Base-by-base conservation (phyloP, 2,113 vertebrate species). In the Daubentonia madagascariensis region DNA sequence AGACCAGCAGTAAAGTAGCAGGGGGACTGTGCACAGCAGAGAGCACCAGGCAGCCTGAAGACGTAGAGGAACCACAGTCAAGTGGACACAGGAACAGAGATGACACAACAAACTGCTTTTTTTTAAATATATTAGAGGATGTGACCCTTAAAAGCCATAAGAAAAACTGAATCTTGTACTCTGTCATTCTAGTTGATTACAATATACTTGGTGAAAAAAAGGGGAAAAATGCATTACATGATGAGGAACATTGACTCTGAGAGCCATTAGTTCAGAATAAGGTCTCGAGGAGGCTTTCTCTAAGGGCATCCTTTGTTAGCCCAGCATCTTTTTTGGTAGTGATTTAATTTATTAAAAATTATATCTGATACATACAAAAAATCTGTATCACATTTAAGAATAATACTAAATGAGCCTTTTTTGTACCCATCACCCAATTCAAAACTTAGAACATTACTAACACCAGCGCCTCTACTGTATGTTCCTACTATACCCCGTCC, bases 121-220 rank as follows among this genome's bases (percentile, higher is more conserved):
- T 97, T 75, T 63, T 50, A 88, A 65, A 76, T 85, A 67, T 68
- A 80, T 43, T 59, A 61, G 45, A 94, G 48, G 50, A 94, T 0
- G 0, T 89, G 32, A 78, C 22, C 23, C 25, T 96, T 72, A 81
- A 85, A 17, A 28, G 10, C 12, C 30, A 28, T 40, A 76, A 89
- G 14, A 61, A 76, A 92, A 95, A 95, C 48, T 11, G 17, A 83
- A 93, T 68, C 40, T 30, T 79, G 40, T 79, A 17, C 32, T 35
- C 54, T 75, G 40, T 23, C 45, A 73, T 59, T 86, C 37, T 95
- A 87, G 37, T 80, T 83, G 12, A 81, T 85, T 79, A 68, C 63
- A 87, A 68, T 67, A 78, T 37, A 61, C 63, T 73, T 59, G 68
- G 70, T 28, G 91, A 92, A 63, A 50, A n/a, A 95, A 92, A 94